A percentile compares a stretch with the other conserved stretches of the same genome.
These are phyloP conservation scores for Raja brachyura DNA, from an alignment of 2,113 vertebrate genomes.

Conservation along the genomic window DNA sequence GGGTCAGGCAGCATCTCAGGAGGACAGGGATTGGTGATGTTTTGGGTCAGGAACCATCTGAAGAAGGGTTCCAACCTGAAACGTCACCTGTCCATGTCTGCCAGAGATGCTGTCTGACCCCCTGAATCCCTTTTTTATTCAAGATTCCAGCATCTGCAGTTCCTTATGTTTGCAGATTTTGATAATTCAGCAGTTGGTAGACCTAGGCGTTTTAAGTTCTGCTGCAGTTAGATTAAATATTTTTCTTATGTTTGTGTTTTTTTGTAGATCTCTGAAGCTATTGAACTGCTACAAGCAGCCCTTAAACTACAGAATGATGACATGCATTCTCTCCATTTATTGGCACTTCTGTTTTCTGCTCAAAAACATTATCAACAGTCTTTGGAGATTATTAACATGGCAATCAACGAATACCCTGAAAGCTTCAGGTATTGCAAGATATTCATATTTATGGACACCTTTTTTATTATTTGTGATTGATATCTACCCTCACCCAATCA, in stretches of 20 bases:
- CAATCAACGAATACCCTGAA: slow-evolving; percentile 79
- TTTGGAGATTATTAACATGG: slow-evolving; percentile 77
- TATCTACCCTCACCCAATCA: neutral
- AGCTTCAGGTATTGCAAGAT: slow-evolving; percentile 76
- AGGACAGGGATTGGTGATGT: no score
- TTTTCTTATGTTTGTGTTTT: neutral
- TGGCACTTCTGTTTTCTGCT: slow-evolving; percentile 85
- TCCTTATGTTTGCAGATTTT: neutral
- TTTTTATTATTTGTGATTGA: neutral
- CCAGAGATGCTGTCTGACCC: no score
- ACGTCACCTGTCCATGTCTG: no score
- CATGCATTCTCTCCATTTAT: slow-evolving; percentile 79
- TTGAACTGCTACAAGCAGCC: slow-evolving; percentile 76
- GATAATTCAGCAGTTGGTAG: neutral
- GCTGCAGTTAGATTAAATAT: neutral
- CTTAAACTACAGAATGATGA: slow-evolving; percentile 72
- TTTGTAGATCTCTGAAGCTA: slow-evolving; percentile 77
- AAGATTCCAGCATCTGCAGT: no score
- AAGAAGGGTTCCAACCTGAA: no score
- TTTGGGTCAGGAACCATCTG: no score
- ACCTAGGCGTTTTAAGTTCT: neutral
- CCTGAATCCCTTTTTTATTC: no score
- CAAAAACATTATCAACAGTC: slow-evolving; percentile 88
- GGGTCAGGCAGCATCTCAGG: no score
- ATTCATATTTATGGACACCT: neutral